Evolutionary conservation across 2,888 invertebrate species (phyloP), one percentile per base, ranked within the genome.

Genomic region (Rhingia rostrata): DNA sequence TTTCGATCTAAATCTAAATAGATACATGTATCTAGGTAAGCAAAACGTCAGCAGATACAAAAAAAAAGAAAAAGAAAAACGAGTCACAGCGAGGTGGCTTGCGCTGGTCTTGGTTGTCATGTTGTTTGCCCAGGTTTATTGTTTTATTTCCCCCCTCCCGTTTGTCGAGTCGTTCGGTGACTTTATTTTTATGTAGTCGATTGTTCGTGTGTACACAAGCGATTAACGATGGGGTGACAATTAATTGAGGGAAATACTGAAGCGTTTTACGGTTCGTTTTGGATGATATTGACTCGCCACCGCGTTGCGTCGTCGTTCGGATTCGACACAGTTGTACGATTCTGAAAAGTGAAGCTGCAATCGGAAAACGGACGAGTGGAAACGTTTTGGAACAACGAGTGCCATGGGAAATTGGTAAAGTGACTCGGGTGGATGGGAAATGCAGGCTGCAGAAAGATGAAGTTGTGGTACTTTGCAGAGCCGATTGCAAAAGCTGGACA

Each of bases 161-260:
- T n/a, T n/a, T n/a, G 33, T 43, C 5, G 32, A 32, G 6, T 4
- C 30, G 6, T 22, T 5, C 10, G 49, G 30, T 14, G 54, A 14
- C 60, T 49, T 33, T 5, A 74, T 51, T 30, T 49, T 58, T 75
- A 51, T 75, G 51, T 47, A 60, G 67, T 75, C 37, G 41, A 67
- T 67, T 67, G 67, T 61, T 61, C 54, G 39, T 61, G 67, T 77
- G 61, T 67, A 69, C 67, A 61, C 77, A 77, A 77, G 53, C 60
- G 45, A 77, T 69, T 77, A 75, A 60, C 60, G 43, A 37, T 37
- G 73, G 73, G 56, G 56, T 64, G 73, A 58, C 66, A 75, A 75
- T 67, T 75, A 66, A 66, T 58, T 66, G 74, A 60, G 51, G 66
- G 4, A 75, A 66, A 60, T n/a, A 41, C 49, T 54, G 37, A 12